These are phyloP conservation scores for Sebastes trivittatus DNA, from an alignment of 2,797 vertebrate genomes.

Conservation along the genomic window DNA sequence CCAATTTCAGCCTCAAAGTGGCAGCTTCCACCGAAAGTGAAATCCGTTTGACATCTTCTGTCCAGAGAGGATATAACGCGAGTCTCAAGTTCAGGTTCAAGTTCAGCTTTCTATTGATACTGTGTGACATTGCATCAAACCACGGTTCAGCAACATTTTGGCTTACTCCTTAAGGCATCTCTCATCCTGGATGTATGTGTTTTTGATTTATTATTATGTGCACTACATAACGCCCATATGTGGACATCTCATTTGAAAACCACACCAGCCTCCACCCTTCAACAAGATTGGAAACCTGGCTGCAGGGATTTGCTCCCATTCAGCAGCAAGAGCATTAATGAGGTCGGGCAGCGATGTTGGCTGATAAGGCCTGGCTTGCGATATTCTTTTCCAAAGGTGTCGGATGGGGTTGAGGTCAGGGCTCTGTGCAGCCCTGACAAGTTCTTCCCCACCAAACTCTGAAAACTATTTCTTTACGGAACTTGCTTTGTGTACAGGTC, in stretches of 20 bases:
- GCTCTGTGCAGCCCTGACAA: neutral
- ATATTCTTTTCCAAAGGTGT: constrained; percentile 2
- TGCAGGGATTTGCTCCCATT: constrained; percentile 2
- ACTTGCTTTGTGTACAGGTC: neutral
- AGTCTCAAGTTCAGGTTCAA: constrained; percentile 37
- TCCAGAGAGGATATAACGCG: constrained; percentile 43
- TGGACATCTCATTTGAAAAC: neutral
- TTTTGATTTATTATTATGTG: neutral
- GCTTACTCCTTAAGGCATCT: neutral
- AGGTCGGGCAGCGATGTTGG: neutral
- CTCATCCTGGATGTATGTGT: neutral
- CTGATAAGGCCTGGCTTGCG: neutral
- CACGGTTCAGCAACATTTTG: constrained; percentile 1
- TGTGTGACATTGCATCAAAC: constrained; percentile 20
- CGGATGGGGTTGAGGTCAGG: neutral
- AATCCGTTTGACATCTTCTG: constrained; percentile 64
- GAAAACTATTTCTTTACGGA: neutral
- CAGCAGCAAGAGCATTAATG: constrained; percentile 5
- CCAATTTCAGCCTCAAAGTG: constrained; percentile 76
- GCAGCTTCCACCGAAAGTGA: constrained; percentile 44
- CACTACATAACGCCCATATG: neutral
- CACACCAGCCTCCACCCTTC: neutral
- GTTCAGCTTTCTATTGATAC: constrained; percentile 37
- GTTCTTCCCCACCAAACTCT: neutral
- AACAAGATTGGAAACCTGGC: constrained; percentile 3